A percentile compares a stretch with the other conserved stretches of the same genome.
Conservation (phyloP, 2,797 vertebrate genomes). For the Hydrocynus forskahlii region DNA sequence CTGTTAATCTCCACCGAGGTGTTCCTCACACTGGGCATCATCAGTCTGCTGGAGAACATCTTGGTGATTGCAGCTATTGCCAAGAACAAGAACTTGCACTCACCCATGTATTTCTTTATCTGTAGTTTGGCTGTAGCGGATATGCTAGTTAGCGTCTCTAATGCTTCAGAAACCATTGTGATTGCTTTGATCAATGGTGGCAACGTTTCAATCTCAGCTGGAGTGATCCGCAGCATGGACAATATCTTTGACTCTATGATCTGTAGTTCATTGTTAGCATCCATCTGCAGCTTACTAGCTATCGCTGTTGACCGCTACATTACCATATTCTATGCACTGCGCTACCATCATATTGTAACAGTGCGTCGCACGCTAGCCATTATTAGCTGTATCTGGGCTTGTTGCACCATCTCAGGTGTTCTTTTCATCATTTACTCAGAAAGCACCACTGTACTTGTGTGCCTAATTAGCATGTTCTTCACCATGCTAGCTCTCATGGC, state of each 20-base stretch:
- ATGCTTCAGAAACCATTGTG: constrained; percentile 92
- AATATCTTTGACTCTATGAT: constrained; percentile 96
- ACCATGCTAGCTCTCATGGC: constrained; percentile 96
- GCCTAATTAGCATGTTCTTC: constrained; percentile 93
- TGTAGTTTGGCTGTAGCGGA: constrained; percentile 94
- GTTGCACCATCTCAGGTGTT: constrained; percentile 85
- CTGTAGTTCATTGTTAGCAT: constrained; percentile 92
- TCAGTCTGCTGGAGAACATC: constrained; percentile 92
- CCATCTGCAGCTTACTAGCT: constrained; percentile 92
- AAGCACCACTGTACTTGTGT: constrained; percentile 90
- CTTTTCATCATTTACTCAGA: constrained; percentile 93
- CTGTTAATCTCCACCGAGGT: constrained; percentile 91
- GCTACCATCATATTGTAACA: constrained; percentile 95
- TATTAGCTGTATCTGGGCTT: constrained; percentile 88
- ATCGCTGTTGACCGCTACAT: constrained; percentile 95
- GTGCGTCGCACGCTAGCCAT: constrained; percentile 81
- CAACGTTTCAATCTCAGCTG: constrained; percentile 75
- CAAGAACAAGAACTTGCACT: constrained; percentile 96
- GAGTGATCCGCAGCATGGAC: constrained; percentile 87
- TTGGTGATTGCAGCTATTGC: constrained; percentile 89
- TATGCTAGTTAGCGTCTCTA: constrained; percentile 94
- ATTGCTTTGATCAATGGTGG: constrained; percentile 88
- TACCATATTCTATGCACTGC: constrained; percentile 94
- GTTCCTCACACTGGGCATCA: constrained; percentile 89
- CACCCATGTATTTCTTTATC: constrained; percentile 97